Conservation (phyloP, 2,888 invertebrate species). For the Minunthozetes semirufus region DNA sequence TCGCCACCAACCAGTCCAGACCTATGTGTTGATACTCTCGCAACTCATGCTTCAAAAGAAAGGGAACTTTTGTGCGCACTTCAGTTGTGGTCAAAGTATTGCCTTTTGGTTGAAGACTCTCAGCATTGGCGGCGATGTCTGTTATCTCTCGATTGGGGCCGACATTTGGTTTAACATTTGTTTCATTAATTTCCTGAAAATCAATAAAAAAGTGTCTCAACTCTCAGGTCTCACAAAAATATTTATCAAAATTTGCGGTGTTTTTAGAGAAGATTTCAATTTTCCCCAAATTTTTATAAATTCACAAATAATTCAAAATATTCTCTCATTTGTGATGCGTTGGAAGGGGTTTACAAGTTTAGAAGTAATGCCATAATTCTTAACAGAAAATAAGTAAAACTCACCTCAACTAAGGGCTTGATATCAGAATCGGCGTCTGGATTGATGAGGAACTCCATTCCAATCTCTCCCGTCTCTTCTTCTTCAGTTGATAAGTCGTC, state of each 20-base stretch:
- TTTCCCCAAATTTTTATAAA: not conserved
- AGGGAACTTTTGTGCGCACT: constrained; percentile 81
- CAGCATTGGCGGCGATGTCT: constrained; percentile 86
- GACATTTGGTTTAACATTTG: not conserved
- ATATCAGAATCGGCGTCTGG: constrained; percentile 36
- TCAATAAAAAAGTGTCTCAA: constrained; percentile 10
- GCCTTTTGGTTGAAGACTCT: constrained; percentile 95
- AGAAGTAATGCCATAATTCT: not conserved
- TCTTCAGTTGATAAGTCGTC: constrained; percentile 41
- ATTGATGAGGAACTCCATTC: constrained; percentile 46
- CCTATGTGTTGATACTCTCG: constrained; percentile 97
- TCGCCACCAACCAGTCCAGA: constrained; percentile 91
- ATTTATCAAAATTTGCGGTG: not conserved
- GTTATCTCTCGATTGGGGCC: constrained; percentile 59
- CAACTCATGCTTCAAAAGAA: constrained; percentile 76
- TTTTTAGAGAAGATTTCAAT: constrained; percentile 8
- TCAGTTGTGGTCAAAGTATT: constrained; percentile 90
- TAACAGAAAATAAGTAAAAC: no score
- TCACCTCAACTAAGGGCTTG: constrained; percentile 1
- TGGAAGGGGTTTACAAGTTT: not conserved
- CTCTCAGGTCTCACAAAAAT: constrained; percentile 17
- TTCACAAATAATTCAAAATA: not conserved
- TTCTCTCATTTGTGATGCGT: constrained; percentile 1
- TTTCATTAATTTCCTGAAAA: not conserved
- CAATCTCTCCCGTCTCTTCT: constrained; percentile 52